These are phyloP conservation scores for Allacma fusca DNA, from an alignment of 2,888 invertebrate genomes.

Conservation along the genomic window DNA sequence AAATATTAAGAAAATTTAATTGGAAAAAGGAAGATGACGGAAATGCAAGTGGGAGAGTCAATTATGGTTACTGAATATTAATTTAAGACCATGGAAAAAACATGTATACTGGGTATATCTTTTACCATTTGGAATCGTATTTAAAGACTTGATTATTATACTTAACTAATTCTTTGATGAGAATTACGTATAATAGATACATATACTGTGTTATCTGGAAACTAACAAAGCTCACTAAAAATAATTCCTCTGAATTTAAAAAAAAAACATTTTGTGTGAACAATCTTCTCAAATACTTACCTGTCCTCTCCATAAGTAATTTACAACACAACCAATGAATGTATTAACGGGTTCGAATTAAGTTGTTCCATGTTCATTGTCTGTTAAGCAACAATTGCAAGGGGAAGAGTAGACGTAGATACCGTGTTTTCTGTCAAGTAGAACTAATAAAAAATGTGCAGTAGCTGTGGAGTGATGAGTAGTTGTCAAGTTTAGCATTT, in stretches of 20 bases:
- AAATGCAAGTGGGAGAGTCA: not conserved
- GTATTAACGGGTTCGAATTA: not conserved
- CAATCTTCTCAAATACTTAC: not conserved
- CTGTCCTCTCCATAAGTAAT: too few relatives aligned
- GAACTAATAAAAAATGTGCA: not conserved
- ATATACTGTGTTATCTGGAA: not conserved
- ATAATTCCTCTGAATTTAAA: not conserved
- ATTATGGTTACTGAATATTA: not conserved
- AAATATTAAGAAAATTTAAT: not conserved
- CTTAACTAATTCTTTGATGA: conserved; percentile 11
- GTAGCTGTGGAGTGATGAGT: too few relatives aligned
- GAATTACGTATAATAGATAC: not conserved
- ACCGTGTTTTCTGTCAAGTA: not conserved
- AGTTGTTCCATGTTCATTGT: conserved; percentile 23
- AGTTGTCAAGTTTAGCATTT: too few relatives aligned
- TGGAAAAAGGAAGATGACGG: not conserved
- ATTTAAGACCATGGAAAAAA: not conserved
- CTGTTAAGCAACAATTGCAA: not conserved
- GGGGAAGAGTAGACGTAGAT: not conserved
- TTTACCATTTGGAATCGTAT: conserved; percentile 3
- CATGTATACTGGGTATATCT: conserved; percentile 9
- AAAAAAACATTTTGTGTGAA: not conserved
- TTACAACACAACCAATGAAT: not conserved
- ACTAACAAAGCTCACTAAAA: conserved; percentile 5
- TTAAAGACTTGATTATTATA: conserved; percentile 4